phyloP scores from a whole-genome alignment of 2,797 vertebrate genomes.

The Trachops cirrhosus region DNA sequence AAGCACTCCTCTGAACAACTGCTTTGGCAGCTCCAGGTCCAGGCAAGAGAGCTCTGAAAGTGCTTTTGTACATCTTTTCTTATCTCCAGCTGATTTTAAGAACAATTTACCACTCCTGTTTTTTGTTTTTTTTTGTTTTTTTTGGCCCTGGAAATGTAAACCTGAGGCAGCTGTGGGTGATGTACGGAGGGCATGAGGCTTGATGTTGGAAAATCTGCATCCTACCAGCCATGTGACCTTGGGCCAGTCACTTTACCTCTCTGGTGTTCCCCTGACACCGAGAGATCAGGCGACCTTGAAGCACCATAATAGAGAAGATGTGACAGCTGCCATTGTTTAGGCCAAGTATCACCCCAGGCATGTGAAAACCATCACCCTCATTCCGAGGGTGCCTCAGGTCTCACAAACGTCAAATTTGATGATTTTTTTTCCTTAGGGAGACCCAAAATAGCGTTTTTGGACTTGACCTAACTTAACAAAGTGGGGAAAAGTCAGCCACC shows the following conservation, averaged over 20 bases:
- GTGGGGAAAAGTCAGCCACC: background rate
- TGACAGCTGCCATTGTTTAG: background rate
- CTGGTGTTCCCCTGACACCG: background rate
- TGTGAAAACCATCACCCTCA: background rate
- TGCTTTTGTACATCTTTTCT: background rate
- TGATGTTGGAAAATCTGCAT: background rate
- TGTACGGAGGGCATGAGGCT: too few species aligned
- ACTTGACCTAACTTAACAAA: background rate
- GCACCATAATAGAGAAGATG: background rate
- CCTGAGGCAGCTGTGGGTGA: background rate
- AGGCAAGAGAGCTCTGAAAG: background rate
- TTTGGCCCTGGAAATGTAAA: background rate
- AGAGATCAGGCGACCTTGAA: background rate
- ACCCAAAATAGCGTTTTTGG: background rate
- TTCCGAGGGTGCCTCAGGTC: background rate
- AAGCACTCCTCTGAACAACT: background rate
- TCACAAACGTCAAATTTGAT: background rate
- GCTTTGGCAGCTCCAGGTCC: background rate
- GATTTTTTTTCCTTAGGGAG: conserved; percentile 29
- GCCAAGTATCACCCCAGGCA: background rate
- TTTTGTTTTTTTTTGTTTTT: background rate
- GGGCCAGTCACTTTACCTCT: background rate
- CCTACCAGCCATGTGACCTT: background rate
- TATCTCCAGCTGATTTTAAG: background rate
- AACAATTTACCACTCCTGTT: background rate